These are phyloP conservation scores for Atherinomorus stipes DNA, from an alignment of 2,113 vertebrate genomes.

Conservation along the genomic window DNA sequence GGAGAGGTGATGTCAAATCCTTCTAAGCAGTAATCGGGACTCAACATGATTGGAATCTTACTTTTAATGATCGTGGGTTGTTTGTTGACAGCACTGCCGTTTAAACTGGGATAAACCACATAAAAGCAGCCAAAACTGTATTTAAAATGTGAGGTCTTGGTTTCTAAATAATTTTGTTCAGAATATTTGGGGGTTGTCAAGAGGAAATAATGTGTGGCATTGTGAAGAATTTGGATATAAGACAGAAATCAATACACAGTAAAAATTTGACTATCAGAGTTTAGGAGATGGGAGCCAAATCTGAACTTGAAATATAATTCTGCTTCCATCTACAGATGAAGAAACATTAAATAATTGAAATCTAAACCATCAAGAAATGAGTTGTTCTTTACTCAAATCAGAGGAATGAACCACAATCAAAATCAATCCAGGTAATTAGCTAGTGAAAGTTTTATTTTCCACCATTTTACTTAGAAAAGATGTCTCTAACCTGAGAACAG, in stretches of 20 bases:
- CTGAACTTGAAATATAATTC: too few relatives aligned
- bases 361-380: neutral
- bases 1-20: neutral
- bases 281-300: too few relatives aligned
- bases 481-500: conserved; percentile 77
- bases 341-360: too few relatives aligned
- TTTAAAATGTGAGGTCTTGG: neutral
- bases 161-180: neutral
- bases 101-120: neutral
- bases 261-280: neutral
- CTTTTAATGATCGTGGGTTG: accelerated
- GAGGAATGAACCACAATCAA: conserved; percentile 34
- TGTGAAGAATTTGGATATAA: neutral
- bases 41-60: neutral
- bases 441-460: conserved; percentile 70
- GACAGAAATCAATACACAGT: neutral
- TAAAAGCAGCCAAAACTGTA: neutral
- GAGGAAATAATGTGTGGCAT: neutral
- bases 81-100: neutral
- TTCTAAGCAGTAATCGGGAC: neutral
- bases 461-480: conserved; percentile 74
- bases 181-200: neutral
- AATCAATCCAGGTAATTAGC: conserved; percentile 42
- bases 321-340: too few relatives aligned
- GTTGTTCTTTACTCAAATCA: neutral